Evolutionary conservation across 2,113 vertebrate genomes (phyloP).

Genomic region (Prolemur simus): DNA sequence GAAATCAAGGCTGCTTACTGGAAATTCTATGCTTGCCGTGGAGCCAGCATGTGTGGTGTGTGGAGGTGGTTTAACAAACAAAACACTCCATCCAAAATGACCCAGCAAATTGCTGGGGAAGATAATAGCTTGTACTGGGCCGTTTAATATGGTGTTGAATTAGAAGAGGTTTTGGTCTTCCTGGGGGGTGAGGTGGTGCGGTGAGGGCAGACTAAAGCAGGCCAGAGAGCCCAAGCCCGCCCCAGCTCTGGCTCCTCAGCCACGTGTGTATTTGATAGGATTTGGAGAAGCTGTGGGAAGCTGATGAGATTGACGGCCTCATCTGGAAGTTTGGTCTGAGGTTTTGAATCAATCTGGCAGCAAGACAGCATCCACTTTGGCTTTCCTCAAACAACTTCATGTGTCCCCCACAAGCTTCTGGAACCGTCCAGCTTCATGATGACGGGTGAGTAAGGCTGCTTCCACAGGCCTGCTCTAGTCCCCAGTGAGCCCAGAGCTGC

Average conservation of each 20-base stretch:
- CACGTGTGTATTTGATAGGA: not conserved
- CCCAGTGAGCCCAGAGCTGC: not conserved
- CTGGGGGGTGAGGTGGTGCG: rapidly evolving
- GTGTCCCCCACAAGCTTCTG: not conserved
- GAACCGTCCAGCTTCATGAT: not conserved
- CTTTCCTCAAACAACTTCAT: not conserved
- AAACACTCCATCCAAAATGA: not conserved
- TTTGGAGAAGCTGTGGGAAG: not conserved
- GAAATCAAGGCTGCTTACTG: not conserved
- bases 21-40: not conserved
- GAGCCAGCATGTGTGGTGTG: not conserved
- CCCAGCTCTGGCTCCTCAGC: not conserved
- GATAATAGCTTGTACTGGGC: not conserved
- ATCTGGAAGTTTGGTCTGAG: not conserved
- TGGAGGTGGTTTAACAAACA: not conserved
- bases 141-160: not conserved
- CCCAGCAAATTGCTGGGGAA: not conserved
- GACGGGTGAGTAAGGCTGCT: not conserved
- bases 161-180: not conserved
- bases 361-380: not conserved
- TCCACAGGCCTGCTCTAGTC: not conserved
- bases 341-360: not conserved
- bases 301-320: not conserved
- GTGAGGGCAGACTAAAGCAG: not conserved
- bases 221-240: not conserved